phyloP scores from a whole-genome alignment of 2,888 invertebrate species.

The Odontocerum albicorne region DNA sequence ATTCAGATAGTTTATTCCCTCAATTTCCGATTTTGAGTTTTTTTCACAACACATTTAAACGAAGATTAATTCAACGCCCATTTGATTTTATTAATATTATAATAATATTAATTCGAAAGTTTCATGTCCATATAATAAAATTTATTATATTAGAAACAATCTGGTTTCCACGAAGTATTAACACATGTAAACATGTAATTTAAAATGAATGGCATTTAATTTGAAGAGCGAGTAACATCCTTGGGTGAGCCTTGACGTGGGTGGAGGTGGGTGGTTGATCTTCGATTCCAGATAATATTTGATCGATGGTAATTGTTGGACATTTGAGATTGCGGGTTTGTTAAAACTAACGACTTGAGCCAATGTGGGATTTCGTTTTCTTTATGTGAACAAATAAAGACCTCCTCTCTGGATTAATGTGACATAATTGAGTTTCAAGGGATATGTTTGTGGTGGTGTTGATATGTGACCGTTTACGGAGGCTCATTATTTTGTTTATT shows the following conservation, averaged over 20 bases:
- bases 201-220: slow-evolving; percentile 18
- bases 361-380: slow-evolving; percentile 10
- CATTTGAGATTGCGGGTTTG: slow-evolving; percentile 30
- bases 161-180: background rate
- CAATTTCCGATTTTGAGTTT: no score
- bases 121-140: no score
- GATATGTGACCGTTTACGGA: no score
- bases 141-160: no score
- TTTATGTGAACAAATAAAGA: slow-evolving; percentile 9
- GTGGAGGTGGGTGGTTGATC: slow-evolving; percentile 5
- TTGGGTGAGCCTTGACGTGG: background rate
- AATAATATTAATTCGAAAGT: no score
- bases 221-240: slow-evolving; percentile 16
- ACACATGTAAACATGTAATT: slow-evolving; percentile 16
- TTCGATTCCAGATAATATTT: slow-evolving; percentile 32
- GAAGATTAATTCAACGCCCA: no score
- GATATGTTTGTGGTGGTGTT: no score
- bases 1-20: no score
- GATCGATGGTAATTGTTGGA: slow-evolving; percentile 33
- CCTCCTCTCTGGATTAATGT: background rate
- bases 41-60: no score
- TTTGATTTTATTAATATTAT: no score
- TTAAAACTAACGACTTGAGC: slow-evolving; percentile 26
- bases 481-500: no score
- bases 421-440: background rate